These are phyloP conservation scores for Eumacrocentrus americanus DNA, from an alignment of 2,888 invertebrate species.

Conservation along the genomic window DNA sequence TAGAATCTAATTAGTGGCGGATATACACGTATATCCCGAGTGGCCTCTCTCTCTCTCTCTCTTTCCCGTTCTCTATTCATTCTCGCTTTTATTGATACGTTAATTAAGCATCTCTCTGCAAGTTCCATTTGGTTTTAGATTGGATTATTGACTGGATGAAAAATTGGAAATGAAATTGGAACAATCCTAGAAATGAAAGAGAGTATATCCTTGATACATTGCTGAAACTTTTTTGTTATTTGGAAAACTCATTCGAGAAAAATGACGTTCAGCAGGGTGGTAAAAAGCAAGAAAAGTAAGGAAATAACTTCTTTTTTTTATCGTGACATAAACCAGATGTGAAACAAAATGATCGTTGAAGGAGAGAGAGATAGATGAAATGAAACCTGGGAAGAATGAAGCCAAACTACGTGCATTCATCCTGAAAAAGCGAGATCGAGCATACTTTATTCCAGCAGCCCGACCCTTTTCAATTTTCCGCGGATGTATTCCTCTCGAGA, in stretches of 20 bases:
- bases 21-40: background rate
- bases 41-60: background rate
- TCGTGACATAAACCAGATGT: no score
- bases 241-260: no score
- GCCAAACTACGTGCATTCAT: conserved; percentile 10
- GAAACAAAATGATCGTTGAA: background rate
- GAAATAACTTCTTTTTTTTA: no score
- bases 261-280: no score
- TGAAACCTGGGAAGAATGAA: background rate
- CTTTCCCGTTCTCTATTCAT: conserved; percentile 7
- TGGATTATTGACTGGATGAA: conserved; percentile 5
- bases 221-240: no score
- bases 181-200: background rate
- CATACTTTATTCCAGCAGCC: conserved; percentile 22
- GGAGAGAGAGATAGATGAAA: background rate
- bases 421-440: conserved; percentile 14
- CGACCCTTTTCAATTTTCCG: conserved; percentile 30
- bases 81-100: conserved; percentile 22
- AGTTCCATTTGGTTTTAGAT: conserved; percentile 12
- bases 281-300: no score
- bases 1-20: conserved; percentile 6
- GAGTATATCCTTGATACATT: background rate
- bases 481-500: conserved; percentile 14
- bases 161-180: background rate
- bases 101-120: conserved; percentile 16